These are phyloP conservation scores for Meganola albula DNA, from an alignment of 2,888 invertebrate species.

Conservation along the genomic window DNA sequence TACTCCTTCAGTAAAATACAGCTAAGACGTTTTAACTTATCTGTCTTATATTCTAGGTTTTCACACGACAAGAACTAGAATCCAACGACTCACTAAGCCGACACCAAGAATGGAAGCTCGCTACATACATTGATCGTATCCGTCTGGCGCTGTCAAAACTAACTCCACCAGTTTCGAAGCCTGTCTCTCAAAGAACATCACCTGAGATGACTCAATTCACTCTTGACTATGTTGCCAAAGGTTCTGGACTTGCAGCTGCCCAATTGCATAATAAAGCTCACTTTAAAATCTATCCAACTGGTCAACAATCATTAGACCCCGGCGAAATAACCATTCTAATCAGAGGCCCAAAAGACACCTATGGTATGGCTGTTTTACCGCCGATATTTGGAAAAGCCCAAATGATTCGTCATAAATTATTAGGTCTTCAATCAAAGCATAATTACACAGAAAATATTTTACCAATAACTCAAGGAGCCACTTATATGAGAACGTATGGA, in stretches of 20 bases:
- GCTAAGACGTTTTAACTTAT: background rate
- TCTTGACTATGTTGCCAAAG: constrained; percentile 76
- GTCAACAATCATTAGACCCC: constrained; percentile 66
- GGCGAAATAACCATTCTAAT: constrained; percentile 69
- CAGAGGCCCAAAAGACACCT: constrained; percentile 66
- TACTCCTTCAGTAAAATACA: too few species aligned
- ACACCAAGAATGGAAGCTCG: constrained; percentile 76
- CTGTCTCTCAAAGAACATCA: constrained; percentile 50
- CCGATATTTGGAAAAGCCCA: constrained; percentile 70
- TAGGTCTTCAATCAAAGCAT: constrained; percentile 56
- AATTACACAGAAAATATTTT: constrained; percentile 56
- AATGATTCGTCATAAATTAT: constrained; percentile 59
- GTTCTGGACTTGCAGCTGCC: constrained; percentile 78
- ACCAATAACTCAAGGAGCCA: constrained; percentile 64
- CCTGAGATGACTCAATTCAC: constrained; percentile 59
- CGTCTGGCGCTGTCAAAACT: constrained; percentile 63
- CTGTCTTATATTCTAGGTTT: constrained; percentile 76
- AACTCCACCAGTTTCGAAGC: constrained; percentile 59
- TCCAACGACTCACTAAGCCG: constrained; percentile 62
- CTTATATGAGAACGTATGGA: constrained; percentile 62
- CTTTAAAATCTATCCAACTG: constrained; percentile 78
- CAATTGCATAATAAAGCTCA: constrained; percentile 73
- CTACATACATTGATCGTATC: constrained; percentile 70
- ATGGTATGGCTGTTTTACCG: constrained; percentile 62
- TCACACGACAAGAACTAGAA: constrained; percentile 76